Base-by-base conservation (phyloP, 2,113 vertebrate species). In the Synchiropus splendidus region DNA sequence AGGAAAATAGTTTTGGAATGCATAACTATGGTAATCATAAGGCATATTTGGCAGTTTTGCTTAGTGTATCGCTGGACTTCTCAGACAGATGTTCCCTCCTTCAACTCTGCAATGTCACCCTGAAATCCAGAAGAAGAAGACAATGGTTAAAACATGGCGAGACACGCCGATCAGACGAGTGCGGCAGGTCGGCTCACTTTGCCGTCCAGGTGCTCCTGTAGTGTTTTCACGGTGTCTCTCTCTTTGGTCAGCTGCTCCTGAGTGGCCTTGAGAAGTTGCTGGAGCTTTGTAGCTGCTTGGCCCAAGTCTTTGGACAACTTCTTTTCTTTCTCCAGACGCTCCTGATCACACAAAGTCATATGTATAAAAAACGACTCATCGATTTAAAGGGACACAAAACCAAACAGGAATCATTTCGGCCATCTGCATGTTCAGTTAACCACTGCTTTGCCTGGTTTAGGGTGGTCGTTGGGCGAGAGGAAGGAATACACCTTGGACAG, bases 241-340 rank as follows among this genome's bases (percentile, higher is more conserved):
- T 97, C 92, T 85, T 86, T 91, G 53, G 75, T 74, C 54, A 94
- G 83, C 61, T 95, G 89, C 44, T 91, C 90, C 83, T 91, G 91
- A 51, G 87, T 87, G 12, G 76, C 77, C 72, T 86, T 91, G 49
- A 97, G 78, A 41, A 94, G 87, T 64, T 92, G 90, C 71, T 96
- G 89, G n/a, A 94, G 85, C 71, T 91, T 93, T 50, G 83, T 88
- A 66, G 92, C 89, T 9, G 92, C 90, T 14, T 84, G 87, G 49
- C 87, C 89, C 53, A 94, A 78, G 62, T 92, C 89, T 80, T 87
- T 89, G 16, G 89, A 89, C 73, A 95, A 59, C 68, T 89, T 92
- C 74, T 91, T 92, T 76, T 95, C 92, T 53, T 96, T 95, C 45
- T 90, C 89, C 71, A 98, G 80, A 48, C 89, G 87, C 60, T 92